phyloP scores from a whole-genome alignment of 2,113 vertebrate species.

The Epinephelus moara region DNA sequence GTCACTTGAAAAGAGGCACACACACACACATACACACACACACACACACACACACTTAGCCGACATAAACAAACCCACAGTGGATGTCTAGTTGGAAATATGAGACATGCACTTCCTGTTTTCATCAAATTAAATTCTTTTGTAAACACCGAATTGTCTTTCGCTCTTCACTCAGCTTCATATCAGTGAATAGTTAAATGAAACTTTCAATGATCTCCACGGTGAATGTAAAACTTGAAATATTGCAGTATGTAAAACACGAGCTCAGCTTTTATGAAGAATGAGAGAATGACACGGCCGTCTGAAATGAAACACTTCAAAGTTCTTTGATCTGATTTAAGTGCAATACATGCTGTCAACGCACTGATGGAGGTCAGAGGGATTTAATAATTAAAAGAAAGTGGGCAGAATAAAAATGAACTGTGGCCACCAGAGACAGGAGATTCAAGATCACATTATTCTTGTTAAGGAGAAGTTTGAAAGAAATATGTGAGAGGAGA shows the following conservation, averaged over 20 bases:
- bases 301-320: slow-evolving; percentile 11
- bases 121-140: slow-evolving; percentile 69
- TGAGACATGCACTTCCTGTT: slow-evolving; percentile 48
- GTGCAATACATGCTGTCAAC: slow-evolving; percentile 22
- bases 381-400: slow-evolving; percentile 52
- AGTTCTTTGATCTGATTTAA: slow-evolving; percentile 45
- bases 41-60: not conserved
- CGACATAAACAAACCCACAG: not conserved
- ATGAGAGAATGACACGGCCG: not conserved
- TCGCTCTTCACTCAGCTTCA: slow-evolving; percentile 19
- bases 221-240: slow-evolving; percentile 15
- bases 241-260: not conserved
- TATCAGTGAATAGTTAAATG: not conserved
- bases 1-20: slow-evolving; percentile 30
- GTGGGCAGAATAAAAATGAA: slow-evolving; percentile 33
- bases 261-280: not conserved
- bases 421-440: not conserved
- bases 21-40: not conserved
- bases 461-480: not conserved
- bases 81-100: slow-evolving; percentile 32
- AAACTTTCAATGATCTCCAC: not conserved
- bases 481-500: not conserved
- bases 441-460: slow-evolving; percentile 53
- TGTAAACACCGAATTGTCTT: slow-evolving; percentile 50
- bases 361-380: slow-evolving; percentile 4